These are phyloP conservation scores for Tricholauxania praeusta DNA, from an alignment of 2,888 invertebrate genomes.

Conservation along the genomic window DNA sequence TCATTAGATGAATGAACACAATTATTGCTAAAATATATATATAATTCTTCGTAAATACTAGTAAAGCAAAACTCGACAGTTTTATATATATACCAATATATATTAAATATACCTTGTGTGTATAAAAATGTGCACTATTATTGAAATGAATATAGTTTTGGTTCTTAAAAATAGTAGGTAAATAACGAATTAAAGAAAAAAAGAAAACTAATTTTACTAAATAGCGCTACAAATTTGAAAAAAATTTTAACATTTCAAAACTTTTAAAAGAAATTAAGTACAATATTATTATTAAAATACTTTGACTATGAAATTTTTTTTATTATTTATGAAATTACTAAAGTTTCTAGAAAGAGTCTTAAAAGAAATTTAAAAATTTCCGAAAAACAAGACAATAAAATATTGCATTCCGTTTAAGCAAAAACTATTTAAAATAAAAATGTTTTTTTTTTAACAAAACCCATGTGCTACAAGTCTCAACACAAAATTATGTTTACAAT, in stretches of 20 bases:
- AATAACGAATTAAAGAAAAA: slow-evolving; percentile 14
- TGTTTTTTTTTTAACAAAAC: slow-evolving; percentile 42
- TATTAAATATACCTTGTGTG: background rate
- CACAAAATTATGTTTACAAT: slow-evolving; percentile 7
- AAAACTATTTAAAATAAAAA: slow-evolving; percentile 46
- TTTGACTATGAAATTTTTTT: slow-evolving; percentile 14
- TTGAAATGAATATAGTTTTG: background rate
- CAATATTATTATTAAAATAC: background rate
- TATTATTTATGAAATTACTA: slow-evolving; percentile 14
- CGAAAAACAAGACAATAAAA: slow-evolving; percentile 43
- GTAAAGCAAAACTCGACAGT: too few relatives aligned
- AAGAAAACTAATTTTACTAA: slow-evolving; percentile 33
- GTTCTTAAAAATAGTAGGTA: background rate
- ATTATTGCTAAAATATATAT: too few relatives aligned
- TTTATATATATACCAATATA: too few relatives aligned
- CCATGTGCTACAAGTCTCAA: slow-evolving; percentile 21
- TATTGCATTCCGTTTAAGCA: slow-evolving; percentile 48
- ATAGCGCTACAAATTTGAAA: slow-evolving; percentile 25
- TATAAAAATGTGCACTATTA: slow-evolving; percentile 9
- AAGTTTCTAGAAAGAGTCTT: slow-evolving; percentile 8
- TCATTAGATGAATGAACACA: too few relatives aligned
- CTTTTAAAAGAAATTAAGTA: slow-evolving; percentile 13
- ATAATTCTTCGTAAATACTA: too few relatives aligned
- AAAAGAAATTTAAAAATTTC: slow-evolving; percentile 17
- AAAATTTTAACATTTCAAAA: slow-evolving; percentile 21